A percentile compares a stretch with the other conserved stretches of the same genome.
Evolutionary conservation across 1,140 invertebrate genomes (phyloP).

Genomic region (Anoplophora glabripennis): DNA sequence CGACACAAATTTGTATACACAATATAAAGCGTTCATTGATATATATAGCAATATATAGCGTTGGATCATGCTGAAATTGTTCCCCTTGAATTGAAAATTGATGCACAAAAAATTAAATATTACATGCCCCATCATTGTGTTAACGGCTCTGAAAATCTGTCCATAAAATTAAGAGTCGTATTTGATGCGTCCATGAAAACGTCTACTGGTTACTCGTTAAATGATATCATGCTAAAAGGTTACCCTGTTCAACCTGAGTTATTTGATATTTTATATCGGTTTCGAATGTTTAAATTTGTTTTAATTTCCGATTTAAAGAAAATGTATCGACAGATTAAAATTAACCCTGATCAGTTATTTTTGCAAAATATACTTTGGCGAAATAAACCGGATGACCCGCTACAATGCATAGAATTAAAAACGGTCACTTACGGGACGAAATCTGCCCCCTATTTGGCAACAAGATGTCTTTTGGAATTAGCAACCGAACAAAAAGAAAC

Average conservation of each 20-base stretch:
- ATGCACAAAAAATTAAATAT: conserved; percentile 34
- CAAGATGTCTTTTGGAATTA: conserved; percentile 35
- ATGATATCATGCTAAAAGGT: conserved; percentile 39
- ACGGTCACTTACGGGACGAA: conserved; percentile 47
- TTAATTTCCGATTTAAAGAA: conserved; percentile 45
- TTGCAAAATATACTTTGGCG: conserved; percentile 49
- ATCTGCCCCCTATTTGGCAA: conserved; percentile 41
- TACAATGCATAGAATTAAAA: conserved; percentile 38
- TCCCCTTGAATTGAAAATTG: conserved; percentile 8
- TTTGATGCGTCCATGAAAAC: conserved; percentile 45
- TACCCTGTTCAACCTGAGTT: conserved; percentile 46
- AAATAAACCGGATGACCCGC: conserved; percentile 16
- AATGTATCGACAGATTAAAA: conserved; percentile 47
- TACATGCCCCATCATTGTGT: conserved; percentile 50
- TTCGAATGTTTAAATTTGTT: conserved; percentile 37
- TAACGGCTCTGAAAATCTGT: conserved; percentile 31
- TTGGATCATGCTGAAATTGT: conserved; percentile 36
- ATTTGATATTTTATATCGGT: conserved; percentile 45
- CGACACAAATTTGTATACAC: neutral
- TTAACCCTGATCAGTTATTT: conserved; percentile 33
- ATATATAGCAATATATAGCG: conserved; percentile 34
- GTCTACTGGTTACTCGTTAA: conserved; percentile 38
- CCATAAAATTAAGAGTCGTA: conserved; percentile 42
- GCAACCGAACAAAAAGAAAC: conserved; percentile 28
- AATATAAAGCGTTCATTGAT: conserved; percentile 39